phyloP scores from a whole-genome alignment of 2,888 invertebrate species.

The Tholera decimalis region DNA sequence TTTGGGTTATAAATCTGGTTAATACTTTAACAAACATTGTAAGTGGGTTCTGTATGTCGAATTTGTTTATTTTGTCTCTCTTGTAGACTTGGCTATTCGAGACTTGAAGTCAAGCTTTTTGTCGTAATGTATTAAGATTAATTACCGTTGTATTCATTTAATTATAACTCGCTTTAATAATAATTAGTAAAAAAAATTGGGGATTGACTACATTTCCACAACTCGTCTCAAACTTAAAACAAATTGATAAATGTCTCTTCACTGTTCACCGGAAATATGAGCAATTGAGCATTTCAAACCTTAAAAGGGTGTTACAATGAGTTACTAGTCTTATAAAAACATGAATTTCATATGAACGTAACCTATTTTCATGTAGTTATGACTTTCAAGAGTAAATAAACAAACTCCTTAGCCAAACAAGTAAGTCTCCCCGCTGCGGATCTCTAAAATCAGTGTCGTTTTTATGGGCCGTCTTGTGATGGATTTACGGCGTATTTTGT shows the following conservation, averaged over 20 bases:
- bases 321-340: not conserved
- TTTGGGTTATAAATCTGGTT: slow-evolving; percentile 61
- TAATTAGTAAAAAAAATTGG: no score
- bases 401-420: not conserved
- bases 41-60: slow-evolving; percentile 46
- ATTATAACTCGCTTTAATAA: no score
- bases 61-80: slow-evolving; percentile 7
- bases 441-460: slow-evolving; percentile 64
- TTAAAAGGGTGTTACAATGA: no score
- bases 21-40: slow-evolving; percentile 18
- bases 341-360: not conserved
- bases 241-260: no score
- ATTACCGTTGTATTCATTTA: not conserved
- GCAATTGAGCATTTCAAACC: no score
- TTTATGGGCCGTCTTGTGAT: slow-evolving; percentile 73
- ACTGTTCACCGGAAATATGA: no score
- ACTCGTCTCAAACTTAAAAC: no score
- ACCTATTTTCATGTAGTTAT: not conserved
- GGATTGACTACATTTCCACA: no score
- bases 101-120: not conserved
- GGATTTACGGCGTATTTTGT: slow-evolving; percentile 72
- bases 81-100: not conserved
- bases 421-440: slow-evolving; percentile 16
- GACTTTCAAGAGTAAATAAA: not conserved
- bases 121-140: not conserved